Percentiles rank a stretch among this genome's conserved stretches.
Conservation (phyloP, 2,797 vertebrate genomes). For the Lithobates pipiens region DNA sequence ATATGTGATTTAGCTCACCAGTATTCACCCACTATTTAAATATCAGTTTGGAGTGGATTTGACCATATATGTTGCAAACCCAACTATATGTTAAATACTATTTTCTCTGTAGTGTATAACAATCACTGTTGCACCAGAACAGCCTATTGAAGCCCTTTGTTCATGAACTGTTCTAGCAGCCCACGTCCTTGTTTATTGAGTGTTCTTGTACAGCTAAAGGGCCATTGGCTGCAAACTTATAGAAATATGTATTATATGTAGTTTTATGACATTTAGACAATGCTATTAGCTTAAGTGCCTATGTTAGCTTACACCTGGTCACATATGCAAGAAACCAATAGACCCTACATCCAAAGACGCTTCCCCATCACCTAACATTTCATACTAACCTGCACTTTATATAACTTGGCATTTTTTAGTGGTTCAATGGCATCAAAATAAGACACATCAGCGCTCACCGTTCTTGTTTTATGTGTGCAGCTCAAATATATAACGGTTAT, state of each 20-base stretch:
- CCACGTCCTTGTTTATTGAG: not conserved
- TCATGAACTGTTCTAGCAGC: not conserved
- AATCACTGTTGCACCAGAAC: not conserved
- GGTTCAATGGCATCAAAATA: not conserved
- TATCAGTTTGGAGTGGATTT: not conserved
- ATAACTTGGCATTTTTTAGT: not conserved
- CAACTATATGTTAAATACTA: not conserved
- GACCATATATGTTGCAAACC: slow-evolving; percentile 1
- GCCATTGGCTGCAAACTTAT: not conserved
- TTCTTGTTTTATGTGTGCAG: slow-evolving; percentile 13
- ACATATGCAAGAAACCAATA: slow-evolving; percentile 46
- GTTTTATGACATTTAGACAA: slow-evolving; percentile 29
- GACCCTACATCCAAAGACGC: slow-evolving; percentile 48
- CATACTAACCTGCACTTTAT: slow-evolving; percentile 37
- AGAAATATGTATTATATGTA: slow-evolving; percentile 25
- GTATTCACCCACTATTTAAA: not conserved
- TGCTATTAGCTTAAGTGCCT: slow-evolving; percentile 54
- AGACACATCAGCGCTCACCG: slow-evolving; percentile 43
- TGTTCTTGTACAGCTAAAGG: not conserved
- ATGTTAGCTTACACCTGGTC: slow-evolving; percentile 49
- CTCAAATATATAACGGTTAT: not conserved
- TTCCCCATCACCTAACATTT: slow-evolving; percentile 34
- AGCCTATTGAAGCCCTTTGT: not conserved
- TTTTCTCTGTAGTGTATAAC: slow-evolving; percentile 13
- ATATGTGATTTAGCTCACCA: not conserved